Evolutionary conservation across 2,797 vertebrate genomes (phyloP), one percentile per base, ranked within the genome.

Genomic region (Kryptolebias ocellatus): DNA sequence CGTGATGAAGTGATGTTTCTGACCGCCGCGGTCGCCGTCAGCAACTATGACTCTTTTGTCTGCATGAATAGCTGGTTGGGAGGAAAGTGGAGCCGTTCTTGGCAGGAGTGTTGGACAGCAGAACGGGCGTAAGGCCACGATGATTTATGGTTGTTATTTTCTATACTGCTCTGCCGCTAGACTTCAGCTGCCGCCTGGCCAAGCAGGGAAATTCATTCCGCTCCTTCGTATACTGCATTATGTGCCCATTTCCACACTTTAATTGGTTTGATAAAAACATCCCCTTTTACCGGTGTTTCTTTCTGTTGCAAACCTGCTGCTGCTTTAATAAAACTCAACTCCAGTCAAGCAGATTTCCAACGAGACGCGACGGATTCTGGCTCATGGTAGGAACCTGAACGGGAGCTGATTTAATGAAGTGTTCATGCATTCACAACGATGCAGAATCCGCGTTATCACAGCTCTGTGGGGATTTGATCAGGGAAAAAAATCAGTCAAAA

Each of bases 101-200:
- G 83, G 84, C 84, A 78, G 64, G 3, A 39, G 39, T 10, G 82
- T 27, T 44, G 77, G 74, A 69, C 74, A 79, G 80, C 61, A 56
- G 69, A 71, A 71, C 29, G 61, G 84, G 73, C 79, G 67, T 55
- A 62, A 10, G 54, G 79, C 83, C 81, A 70, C 67, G 61, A 53
- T 85, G 85, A 89, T 88, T 88, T 80, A 86, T 84, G 74, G 63
- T 28, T 60, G 67, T 84, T 83, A 80, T 86, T 86, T 74, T 64
- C 73, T 80, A 55, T 77, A 70, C 57, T n/a, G 63, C 72, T 64
- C 64, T 53, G 50, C 69, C 60, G 52, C 63, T 56, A 62, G 51
- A 65, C 55, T 60, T 69, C 27, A 15, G 50, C 54, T 76, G 70
- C 72, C 63, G 72, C 55, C 78, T 24, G 57, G 50, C 34, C 72